Evolutionary conservation across 2,797 vertebrate species (phyloP).

Genomic region (Gallinago stenura): DNA sequence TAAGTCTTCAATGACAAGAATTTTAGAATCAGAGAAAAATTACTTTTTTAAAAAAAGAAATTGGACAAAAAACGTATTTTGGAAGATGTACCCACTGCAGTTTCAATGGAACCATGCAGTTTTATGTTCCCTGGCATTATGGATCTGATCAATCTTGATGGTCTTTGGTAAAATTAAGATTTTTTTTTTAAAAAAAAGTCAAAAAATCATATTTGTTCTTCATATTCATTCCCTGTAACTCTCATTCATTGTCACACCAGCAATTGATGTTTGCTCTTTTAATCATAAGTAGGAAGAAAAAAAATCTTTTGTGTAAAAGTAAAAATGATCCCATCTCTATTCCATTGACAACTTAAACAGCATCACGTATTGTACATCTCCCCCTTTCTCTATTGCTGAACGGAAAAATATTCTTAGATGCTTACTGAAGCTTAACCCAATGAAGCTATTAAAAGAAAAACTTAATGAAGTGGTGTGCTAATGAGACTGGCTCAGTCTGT

Average conservation of each 20-base stretch:
- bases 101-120: not conserved
- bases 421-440: slow-evolving; percentile 2
- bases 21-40: not conserved
- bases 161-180: not conserved
- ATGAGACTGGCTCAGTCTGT: slow-evolving; percentile 9
- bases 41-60: not conserved
- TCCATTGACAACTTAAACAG: not conserved
- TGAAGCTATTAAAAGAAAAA: not conserved
- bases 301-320: not conserved
- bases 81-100: not conserved
- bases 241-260: not conserved
- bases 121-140: not conserved
- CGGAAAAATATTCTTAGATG: not conserved
- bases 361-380: not conserved
- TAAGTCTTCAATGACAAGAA: not conserved
- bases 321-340: not conserved
- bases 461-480: not conserved
- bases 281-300: not conserved
- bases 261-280: not conserved
- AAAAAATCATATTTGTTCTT: not conserved
- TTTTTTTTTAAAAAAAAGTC: not conserved
- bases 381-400: not conserved
- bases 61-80: not conserved
- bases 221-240: not conserved
- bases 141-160: not conserved